These are phyloP conservation scores for Papilio dardanus DNA, from an alignment of 1,140 invertebrate species.

Conservation along the genomic window DNA sequence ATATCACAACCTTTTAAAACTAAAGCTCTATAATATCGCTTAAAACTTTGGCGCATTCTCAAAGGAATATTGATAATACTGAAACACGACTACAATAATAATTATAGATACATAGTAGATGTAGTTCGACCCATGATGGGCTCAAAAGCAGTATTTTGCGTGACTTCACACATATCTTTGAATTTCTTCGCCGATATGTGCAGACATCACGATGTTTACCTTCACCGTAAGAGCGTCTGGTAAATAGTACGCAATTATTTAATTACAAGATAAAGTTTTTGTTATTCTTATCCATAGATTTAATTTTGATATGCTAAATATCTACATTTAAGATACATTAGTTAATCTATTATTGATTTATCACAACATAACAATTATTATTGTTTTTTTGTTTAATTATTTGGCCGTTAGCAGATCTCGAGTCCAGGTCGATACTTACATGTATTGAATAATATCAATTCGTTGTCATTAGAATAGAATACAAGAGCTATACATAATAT, in stretches of 20 bases:
- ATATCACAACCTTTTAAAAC: constrained; percentile 69
- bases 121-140: too few species aligned
- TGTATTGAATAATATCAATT: constrained; percentile 14
- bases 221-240: too few species aligned
- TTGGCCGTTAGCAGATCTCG: constrained; percentile 37
- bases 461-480: constrained; percentile 32
- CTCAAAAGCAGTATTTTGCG: too few species aligned
- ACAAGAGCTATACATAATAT: constrained; percentile 33
- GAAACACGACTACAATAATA: constrained; percentile 49
- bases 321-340: constrained; percentile 46
- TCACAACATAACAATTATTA: constrained; percentile 46
- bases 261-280: constrained; percentile 33
- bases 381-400: constrained; percentile 2
- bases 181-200: too few species aligned
- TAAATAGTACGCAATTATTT: neutral
- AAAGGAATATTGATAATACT: constrained; percentile 47
- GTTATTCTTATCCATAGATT: constrained; percentile 41
- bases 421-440: neutral
- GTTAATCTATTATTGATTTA: constrained; percentile 50
- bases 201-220: too few species aligned
- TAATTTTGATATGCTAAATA: constrained; percentile 61
- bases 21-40: constrained; percentile 52
- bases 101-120: too few species aligned
- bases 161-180: too few species aligned
- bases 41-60: constrained; percentile 53